Conservation (phyloP, 2,888 invertebrate genomes). For the Pherbina coryleti region DNA sequence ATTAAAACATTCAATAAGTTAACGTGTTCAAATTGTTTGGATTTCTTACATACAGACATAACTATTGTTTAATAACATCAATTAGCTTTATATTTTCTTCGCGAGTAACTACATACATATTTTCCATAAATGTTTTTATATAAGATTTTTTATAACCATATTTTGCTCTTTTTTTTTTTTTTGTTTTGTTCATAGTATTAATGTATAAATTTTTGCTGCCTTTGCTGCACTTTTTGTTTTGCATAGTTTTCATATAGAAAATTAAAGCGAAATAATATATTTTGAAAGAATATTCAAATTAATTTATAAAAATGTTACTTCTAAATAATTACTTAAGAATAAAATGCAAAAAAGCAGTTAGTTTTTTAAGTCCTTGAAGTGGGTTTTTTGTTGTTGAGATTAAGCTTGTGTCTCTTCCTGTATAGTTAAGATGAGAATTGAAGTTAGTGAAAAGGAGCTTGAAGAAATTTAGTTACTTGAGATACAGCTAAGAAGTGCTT, state of each 20-base stretch:
- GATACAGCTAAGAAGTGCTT: constrained; percentile 14
- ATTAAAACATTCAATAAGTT: background rate
- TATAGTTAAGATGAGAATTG: constrained; percentile 19
- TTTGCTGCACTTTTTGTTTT: background rate
- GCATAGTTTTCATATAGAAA: background rate
- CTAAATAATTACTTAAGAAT: background rate
- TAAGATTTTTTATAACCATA: constrained; percentile 12
- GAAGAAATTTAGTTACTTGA: constrained; percentile 30
- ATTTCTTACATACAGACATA: constrained; percentile 12
- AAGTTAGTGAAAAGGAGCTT: constrained; percentile 28
- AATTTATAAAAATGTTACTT: background rate
- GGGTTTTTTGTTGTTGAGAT: background rate
- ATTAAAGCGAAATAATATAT: background rate
- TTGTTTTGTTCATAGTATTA: background rate
- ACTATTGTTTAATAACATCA: constrained; percentile 25
- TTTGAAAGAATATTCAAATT: background rate
- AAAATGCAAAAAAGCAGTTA: constrained; percentile 19
- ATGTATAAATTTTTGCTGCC: background rate
- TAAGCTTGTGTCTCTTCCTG: background rate
- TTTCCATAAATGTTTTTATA: background rate
- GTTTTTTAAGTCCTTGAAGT: background rate
- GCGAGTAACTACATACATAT: constrained; percentile 24
- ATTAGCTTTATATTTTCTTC: constrained; percentile 21
- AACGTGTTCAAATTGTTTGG: background rate
- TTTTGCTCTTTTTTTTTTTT: background rate